Base-by-base conservation (phyloP, 2,888 invertebrate species). In the Cantharis lateralis region DNA sequence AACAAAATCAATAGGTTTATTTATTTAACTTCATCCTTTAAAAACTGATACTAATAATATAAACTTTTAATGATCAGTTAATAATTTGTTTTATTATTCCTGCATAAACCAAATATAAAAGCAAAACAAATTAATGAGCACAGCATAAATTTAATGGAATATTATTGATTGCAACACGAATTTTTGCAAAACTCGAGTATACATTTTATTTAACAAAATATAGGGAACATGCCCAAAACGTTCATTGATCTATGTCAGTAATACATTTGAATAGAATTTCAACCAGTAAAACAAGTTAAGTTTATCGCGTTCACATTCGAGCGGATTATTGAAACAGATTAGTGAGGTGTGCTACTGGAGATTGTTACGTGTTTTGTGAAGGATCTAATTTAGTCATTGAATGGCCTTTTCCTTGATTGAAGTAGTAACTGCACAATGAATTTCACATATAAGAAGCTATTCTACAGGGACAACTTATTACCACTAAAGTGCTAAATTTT, bases 321-420 rank as follows among this genome's bases (percentile, higher is more conserved):
- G 70, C 63, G 76, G 76, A 77, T 77, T 77, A 77, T 74, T 74
- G 74, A 73, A 68, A 32, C 70, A 77, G 77, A 77, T 77, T 77
- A 71, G 70, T 66, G 77, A 77, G 68, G 68, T 77, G 74, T 74
- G 66, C 77, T 28, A 62, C 71, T 74, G 62, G 61, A 74, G 71
- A 74, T 73, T 74, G 71, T 77, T 71, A 71, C 69, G 66, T 71
- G 73, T 74, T 77, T 77, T 74, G 77, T 77, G 68, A 74, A 74
- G 70, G 77, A 77, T 77, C 77, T 73, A 77, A 77, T 77, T 77
- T 74, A 77, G 77, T 70, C 68, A 70, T 71, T 74, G 71, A 77
- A 77, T 74, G 24, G 70, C 66, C 75, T 71, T 32, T 75, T 66
- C 71, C 71, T 76, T 64, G 72, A 76, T 76, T 76, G 69, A 72